Evolutionary conservation across 2,113 vertebrate genomes (phyloP).

Genomic region (Mustela nigripes): DNA sequence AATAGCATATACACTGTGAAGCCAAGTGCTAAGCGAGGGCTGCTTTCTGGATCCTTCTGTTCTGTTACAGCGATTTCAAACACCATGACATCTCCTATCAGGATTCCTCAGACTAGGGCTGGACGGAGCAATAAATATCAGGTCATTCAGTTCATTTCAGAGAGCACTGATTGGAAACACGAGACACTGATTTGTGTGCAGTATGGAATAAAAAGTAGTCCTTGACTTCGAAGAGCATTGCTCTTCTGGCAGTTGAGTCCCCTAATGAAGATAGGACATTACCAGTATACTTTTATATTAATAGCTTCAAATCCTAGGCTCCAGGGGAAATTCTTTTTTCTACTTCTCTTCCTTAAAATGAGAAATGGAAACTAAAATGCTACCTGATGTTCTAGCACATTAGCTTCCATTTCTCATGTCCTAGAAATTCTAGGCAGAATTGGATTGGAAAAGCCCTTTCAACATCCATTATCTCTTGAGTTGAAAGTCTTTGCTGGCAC

Average conservation of each 20-base stretch:
- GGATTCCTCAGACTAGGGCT: neutral
- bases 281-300: neutral
- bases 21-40: neutral
- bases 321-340: neutral
- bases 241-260: neutral
- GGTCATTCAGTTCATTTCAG: neutral
- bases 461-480: slow-evolving; percentile 1
- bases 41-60: slow-evolving; percentile 43
- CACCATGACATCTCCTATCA: neutral
- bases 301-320: slow-evolving; percentile 44
- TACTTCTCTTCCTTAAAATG: neutral
- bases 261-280: neutral
- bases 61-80: slow-evolving; percentile 44
- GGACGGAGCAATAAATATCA: neutral
- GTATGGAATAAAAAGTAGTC: neutral
- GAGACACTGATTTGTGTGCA: slow-evolving; percentile 11
- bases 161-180: slow-evolving; percentile 38
- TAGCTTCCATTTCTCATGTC: neutral
- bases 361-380: slow-evolving; percentile 55
- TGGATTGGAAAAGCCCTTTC: slow-evolving; percentile 11
- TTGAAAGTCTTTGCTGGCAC: slow-evolving; percentile 2
- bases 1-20: neutral
- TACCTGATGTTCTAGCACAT: slow-evolving; percentile 53
- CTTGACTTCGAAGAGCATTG: slow-evolving; percentile 46
- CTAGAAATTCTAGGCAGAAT: slow-evolving; percentile 47